phyloP scores from a whole-genome alignment of 2,113 vertebrate genomes.

The Galeopterus variegatus region DNA sequence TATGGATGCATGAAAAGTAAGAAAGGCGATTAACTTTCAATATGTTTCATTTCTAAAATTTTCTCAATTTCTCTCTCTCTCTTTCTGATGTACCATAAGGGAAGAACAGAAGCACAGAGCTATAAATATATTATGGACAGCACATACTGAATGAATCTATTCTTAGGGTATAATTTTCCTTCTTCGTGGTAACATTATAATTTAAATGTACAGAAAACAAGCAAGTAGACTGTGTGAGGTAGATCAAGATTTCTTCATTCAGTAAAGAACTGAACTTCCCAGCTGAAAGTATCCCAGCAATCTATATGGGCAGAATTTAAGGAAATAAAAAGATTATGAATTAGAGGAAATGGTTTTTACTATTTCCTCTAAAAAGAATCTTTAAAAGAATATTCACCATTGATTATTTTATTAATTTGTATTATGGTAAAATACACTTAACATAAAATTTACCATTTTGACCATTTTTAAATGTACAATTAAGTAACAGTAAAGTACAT shows the following conservation, averaged over 20 bases:
- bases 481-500: neutral
- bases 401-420: neutral
- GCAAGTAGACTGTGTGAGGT: constrained; percentile 17
- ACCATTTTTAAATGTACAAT: neutral
- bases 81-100: neutral
- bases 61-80: neutral
- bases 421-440: constrained; percentile 5
- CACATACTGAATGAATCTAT: constrained; percentile 11
- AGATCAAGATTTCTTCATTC: constrained; percentile 64
- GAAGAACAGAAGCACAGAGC: neutral
- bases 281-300: neutral
- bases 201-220: constrained; percentile 57
- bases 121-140: neutral
- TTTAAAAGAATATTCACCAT: neutral
- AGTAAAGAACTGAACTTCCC: neutral
- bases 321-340: neutral
- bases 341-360: neutral
- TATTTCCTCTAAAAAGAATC: neutral
- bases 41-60: constrained; percentile 38
- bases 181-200: constrained; percentile 54
- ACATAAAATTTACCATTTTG: neutral
- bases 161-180: constrained; percentile 53
- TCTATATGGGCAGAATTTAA: neutral
- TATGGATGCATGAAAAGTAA: constrained; percentile 12
- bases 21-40: constrained; percentile 17